phyloP scores from a whole-genome alignment of 2,113 vertebrate species.

The Chloropsis hardwickii region DNA sequence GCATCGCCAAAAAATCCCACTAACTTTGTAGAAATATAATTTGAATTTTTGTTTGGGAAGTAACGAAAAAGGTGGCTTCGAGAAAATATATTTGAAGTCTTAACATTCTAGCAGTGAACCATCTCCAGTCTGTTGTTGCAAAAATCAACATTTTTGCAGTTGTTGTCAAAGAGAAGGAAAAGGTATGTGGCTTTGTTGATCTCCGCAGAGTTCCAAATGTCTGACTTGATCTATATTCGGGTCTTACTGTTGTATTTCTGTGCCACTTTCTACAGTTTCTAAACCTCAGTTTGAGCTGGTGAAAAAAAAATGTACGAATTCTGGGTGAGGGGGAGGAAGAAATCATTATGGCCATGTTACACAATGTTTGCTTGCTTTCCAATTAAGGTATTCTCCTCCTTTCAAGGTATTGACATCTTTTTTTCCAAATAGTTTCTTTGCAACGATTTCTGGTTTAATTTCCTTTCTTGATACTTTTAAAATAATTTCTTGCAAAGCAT shows the following conservation, averaged over 20 bases:
- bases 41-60: neutral
- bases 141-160: neutral
- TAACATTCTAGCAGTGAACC: neutral
- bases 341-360: neutral
- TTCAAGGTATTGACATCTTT: neutral
- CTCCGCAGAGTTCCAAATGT: fast-evolving
- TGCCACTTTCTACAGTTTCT: neutral
- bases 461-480: neutral
- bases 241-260: neutral
- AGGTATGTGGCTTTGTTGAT: neutral
- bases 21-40: neutral
- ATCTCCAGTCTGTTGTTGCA: neutral
- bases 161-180: neutral
- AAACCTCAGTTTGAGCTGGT: neutral
- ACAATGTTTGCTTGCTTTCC: neutral
- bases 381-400: neutral
- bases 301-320: neutral
- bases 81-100: neutral
- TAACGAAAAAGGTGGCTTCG: neutral
- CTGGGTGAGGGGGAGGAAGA: neutral
- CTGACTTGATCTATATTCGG: neutral
- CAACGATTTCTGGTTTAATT: neutral
- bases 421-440: neutral
- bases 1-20: neutral
- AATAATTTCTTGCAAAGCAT: neutral